phyloP scores from a whole-genome alignment of 2,797 vertebrate species.

The Pelochelys cantorii region DNA sequence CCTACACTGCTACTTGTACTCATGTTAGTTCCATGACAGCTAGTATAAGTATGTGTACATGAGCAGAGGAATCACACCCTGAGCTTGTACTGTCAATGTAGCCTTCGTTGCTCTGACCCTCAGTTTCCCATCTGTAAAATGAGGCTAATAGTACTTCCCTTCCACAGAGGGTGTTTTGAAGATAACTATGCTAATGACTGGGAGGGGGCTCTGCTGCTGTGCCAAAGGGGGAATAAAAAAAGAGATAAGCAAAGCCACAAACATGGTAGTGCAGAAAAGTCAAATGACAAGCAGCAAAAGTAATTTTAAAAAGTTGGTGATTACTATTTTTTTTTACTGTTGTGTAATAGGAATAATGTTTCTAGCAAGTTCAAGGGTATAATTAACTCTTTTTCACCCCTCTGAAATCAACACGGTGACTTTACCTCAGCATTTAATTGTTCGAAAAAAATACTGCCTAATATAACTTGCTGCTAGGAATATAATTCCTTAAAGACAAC shows the following conservation, averaged over 20 bases:
- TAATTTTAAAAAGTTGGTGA: not conserved
- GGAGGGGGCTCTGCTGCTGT: not conserved
- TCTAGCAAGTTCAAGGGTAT: not conserved
- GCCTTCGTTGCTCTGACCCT: not conserved
- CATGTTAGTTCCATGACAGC: not conserved
- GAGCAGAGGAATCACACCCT: not conserved
- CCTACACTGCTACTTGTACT: not conserved
- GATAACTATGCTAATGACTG: not conserved
- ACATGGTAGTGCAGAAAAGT: not conserved
- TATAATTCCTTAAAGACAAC: not conserved
- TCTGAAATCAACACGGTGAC: rapidly evolving
- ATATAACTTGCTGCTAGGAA: not conserved
- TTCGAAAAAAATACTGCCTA: not conserved
- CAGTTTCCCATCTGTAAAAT: not conserved
- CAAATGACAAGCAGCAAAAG: not conserved
- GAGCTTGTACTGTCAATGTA: not conserved
- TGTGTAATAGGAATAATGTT: not conserved
- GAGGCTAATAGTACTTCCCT: not conserved
- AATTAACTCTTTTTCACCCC: not conserved
- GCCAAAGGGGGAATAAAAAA: not conserved
- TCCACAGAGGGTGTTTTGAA: not conserved
- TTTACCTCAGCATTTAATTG: not conserved
- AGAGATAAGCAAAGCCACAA: not conserved
- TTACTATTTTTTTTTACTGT: not conserved
- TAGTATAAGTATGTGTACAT: not conserved